phyloP scores from a whole-genome alignment of 2,888 invertebrate species.

The Acronicta leporina region DNA sequence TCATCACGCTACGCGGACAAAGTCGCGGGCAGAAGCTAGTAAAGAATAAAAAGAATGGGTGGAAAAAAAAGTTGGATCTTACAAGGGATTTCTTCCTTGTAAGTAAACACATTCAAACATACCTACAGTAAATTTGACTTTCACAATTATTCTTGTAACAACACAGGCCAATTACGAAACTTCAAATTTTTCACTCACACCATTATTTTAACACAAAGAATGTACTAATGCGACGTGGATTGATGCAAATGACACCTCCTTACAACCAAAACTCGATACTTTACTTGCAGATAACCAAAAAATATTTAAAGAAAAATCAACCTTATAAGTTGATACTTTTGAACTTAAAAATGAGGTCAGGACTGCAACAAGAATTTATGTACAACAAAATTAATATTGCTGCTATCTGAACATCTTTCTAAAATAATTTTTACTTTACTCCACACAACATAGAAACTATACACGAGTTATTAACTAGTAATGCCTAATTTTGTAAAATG shows the following conservation, averaged over 20 bases:
- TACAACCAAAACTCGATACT: slow-evolving; percentile 47
- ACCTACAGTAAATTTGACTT: slow-evolving; percentile 20
- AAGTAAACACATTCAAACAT: slow-evolving; percentile 1
- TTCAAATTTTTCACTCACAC: slow-evolving; percentile 64
- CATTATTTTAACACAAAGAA: slow-evolving; percentile 76
- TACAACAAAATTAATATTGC: slow-evolving; percentile 9
- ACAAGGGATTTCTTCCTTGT: neutral
- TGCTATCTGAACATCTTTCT: no score
- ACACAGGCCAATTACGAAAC: slow-evolving; percentile 62
- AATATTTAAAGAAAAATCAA: slow-evolving; percentile 9
- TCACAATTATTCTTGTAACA: slow-evolving; percentile 47
- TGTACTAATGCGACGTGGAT: slow-evolving; percentile 81
- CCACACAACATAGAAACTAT: rapidly evolving
- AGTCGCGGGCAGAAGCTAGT: no score
- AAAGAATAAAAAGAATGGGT: neutral
- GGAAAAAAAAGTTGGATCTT: neutral
- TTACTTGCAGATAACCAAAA: neutral
- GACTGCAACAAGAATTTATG: slow-evolving; percentile 9
- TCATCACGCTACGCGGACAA: no score
- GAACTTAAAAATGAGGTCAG: slow-evolving; percentile 7
- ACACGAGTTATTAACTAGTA: neutral
- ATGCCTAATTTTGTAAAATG: slow-evolving; percentile 42
- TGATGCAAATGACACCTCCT: slow-evolving; percentile 84
- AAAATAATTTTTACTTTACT: slow-evolving; percentile 33
- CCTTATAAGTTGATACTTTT: neutral